Percentiles rank a stretch among this genome's conserved stretches.
Evolutionary conservation across 2,797 vertebrate genomes (phyloP).

Genomic region (Urosaurus nigricauda): DNA sequence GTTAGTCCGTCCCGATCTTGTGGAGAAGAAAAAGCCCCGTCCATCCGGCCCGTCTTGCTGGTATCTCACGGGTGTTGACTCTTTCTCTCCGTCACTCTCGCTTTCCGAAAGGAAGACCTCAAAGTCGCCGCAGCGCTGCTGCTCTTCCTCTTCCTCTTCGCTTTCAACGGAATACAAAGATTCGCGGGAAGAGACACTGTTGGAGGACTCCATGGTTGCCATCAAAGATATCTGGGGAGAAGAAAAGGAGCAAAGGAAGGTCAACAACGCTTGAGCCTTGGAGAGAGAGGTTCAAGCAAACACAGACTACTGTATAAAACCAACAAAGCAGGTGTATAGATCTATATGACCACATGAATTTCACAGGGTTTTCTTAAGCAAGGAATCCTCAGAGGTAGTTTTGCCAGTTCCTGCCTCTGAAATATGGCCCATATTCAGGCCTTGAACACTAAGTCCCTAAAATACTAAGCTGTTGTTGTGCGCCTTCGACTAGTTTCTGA

Average conservation of each 20-base stretch:
- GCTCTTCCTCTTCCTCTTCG: constrained; percentile 79
- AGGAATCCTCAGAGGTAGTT: no score
- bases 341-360: no score
- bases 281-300: background rate
- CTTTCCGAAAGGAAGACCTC: constrained; percentile 81
- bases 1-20: constrained; percentile 32
- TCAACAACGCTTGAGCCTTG: background rate
- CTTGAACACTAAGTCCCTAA: no score
- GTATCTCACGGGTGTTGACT: background rate
- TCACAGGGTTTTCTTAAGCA: no score
- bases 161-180: constrained; percentile 82
- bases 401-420: no score
- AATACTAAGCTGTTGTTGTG: no score
- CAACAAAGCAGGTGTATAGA: no score
- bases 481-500: no score
- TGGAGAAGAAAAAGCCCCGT: background rate
- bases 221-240: background rate
- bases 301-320: no score
- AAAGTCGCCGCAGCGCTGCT: constrained; percentile 73
- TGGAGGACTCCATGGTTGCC: constrained; percentile 82
- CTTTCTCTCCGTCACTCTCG: constrained; percentile 55
- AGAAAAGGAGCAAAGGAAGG: background rate
- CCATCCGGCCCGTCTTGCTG: rapidly evolving
- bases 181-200: constrained; percentile 80
- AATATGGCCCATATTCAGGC: no score